A percentile compares a stretch with the other conserved stretches of the same genome.
Evolutionary conservation across 2,888 invertebrate genomes (phyloP).

Genomic region (Taphrorychus bicolor): DNA sequence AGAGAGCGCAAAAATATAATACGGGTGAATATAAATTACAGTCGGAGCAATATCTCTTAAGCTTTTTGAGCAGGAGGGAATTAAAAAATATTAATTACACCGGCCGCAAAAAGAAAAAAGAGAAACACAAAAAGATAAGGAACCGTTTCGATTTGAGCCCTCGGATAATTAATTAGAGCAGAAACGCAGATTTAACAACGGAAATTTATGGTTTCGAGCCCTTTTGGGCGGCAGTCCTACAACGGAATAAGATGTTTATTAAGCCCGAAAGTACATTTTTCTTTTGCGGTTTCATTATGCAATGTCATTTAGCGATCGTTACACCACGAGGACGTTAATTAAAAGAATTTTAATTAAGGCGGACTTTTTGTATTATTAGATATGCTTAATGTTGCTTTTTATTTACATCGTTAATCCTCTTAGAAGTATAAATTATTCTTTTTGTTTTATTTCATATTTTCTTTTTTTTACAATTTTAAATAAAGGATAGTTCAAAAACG

Average conservation of each 20-base stretch:
- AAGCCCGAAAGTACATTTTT: conserved; percentile 50
- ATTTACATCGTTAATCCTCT: background rate
- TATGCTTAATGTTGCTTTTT: background rate
- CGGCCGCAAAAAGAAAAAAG: conserved; percentile 38
- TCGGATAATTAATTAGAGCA: conserved; percentile 58
- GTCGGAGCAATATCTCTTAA: conserved; percentile 7
- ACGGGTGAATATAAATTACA: background rate
- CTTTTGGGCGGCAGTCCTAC: conserved; percentile 33
- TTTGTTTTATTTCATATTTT: no score
- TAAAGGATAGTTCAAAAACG: no score
- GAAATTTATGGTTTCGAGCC: conserved; percentile 45
- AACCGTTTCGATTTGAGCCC: conserved; percentile 32
- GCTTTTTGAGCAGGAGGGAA: conserved; percentile 13
- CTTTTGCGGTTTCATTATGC: conserved; percentile 53
- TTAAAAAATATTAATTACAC: conserved; percentile 55
- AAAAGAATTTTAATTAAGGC: conserved; percentile 18
- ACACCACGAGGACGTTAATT: conserved; percentile 36
- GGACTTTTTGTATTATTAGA: background rate
- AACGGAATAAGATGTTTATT: conserved; percentile 51
- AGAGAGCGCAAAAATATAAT: background rate
- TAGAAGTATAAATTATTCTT: no score
- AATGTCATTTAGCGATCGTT: conserved; percentile 52
- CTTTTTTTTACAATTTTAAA: no score
- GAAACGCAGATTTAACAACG: conserved; percentile 50
- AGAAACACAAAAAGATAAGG: conserved; percentile 23